Evolutionary conservation across 2,113 vertebrate species (phyloP), one percentile per base, ranked within the genome.

Genomic region (Aegithalos caudatus): DNA sequence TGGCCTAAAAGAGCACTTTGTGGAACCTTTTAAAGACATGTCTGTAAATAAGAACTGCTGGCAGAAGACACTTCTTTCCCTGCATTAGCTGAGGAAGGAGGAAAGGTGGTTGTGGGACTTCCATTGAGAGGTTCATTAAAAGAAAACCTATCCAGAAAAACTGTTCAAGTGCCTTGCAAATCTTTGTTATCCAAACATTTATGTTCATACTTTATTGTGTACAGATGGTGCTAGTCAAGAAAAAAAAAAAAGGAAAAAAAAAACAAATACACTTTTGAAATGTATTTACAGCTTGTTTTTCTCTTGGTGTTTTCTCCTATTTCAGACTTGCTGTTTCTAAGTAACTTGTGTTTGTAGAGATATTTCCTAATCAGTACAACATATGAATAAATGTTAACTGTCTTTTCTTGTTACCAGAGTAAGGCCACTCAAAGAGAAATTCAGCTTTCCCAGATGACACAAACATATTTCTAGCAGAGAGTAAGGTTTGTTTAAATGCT

Each of bases 91-190:
- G 92, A 96, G 95, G 73, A 95, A 81, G 95, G 87, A 95, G 70
- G 58, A 96, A 94, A 80, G 95, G 87, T 60, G 76, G 95, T 58
- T 66, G 76, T 90, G 93, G 95, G 95, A 98, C 77, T 94, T 96
- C 92, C 61, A 96, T 62, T 87, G 93, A 96, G 95, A 96, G 93
- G 81, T 92, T 86, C 97, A 94, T 95, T 81, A 72, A 83, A 95
- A 98, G 91, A 97, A 91, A 91, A 83, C 92, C 84, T 97, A 97
- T 96, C 97, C 94, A 94, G 96, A 97, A 96, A 96, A 98, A 98
- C 97, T 98, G 98, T 97, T 97, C 96, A 99, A 99, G 99, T 99
- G 99, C 99, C 99, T 99, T 99, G 98, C 98, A 99, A 99, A 98
- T 98, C 98, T 98, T 98, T 98, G 98, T 98, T 98, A 98, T 97